These are phyloP conservation scores for Misgurnus mizolepis DNA, from an alignment of 2,113 vertebrate species.

Conservation along the genomic window DNA sequence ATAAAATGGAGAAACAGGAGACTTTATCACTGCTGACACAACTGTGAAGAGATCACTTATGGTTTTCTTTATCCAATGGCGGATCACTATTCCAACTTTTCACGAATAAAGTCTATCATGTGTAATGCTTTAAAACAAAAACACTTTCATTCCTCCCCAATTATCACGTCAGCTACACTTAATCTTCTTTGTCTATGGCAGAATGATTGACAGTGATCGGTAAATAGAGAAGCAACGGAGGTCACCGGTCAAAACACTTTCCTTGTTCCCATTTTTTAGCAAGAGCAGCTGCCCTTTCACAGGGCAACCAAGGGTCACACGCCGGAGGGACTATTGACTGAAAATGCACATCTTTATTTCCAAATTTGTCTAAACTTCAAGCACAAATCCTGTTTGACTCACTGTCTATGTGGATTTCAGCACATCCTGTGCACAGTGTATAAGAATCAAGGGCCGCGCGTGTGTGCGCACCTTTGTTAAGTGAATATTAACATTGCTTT, in stretches of 20 bases:
- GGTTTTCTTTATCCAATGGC: no score
- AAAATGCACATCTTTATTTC: not conserved
- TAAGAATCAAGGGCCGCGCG: constrained; percentile 7
- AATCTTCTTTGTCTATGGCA: constrained; percentile 62
- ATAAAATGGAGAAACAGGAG: no score
- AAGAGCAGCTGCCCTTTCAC: constrained; percentile 58
- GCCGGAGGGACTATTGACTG: constrained; percentile 12
- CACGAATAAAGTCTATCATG: not conserved
- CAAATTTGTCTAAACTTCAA: not conserved
- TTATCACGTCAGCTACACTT: constrained; percentile 49
- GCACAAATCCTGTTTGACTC: constrained; percentile 12
- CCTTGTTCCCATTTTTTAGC: constrained; percentile 56
- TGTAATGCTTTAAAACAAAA: not conserved
- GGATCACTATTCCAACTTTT: not conserved
- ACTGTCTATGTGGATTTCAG: constrained; percentile 30
- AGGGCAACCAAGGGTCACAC: constrained; percentile 33
- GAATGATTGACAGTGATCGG: constrained; percentile 60
- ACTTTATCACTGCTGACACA: no score
- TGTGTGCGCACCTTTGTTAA: constrained; percentile 44
- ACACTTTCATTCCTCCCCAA: constrained; percentile 42
- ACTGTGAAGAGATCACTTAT: no score
- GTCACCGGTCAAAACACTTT: constrained; percentile 67
- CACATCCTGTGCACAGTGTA: constrained; percentile 19
- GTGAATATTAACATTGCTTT: constrained; percentile 61
- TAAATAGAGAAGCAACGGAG: constrained; percentile 44